Evolutionary conservation across 2,888 invertebrate genomes (phyloP).

Genomic region (Drosophila formosana): DNA sequence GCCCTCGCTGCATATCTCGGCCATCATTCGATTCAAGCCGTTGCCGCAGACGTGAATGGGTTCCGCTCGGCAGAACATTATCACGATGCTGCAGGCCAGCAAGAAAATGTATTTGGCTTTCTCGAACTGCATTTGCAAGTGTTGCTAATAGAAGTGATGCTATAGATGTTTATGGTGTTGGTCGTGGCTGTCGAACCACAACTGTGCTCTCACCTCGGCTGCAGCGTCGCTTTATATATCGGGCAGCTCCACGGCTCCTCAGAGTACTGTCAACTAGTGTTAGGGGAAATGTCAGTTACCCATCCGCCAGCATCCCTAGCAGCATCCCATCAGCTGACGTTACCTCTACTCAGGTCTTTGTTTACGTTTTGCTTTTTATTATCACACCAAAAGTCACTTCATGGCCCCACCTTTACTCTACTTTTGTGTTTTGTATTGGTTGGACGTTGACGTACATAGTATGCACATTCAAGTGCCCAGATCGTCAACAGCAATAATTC

Average conservation of each 20-base stretch:
- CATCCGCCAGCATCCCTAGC: not conserved
- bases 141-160: not conserved
- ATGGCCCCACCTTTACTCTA: too few species aligned
- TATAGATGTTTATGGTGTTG: not conserved
- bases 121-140: conserved; percentile 41
- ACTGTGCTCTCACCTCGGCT: conserved; percentile 43
- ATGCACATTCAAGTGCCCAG: too few species aligned
- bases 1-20: conserved; percentile 61
- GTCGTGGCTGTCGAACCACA: conserved; percentile 16
- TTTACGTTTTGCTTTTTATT: too few species aligned
- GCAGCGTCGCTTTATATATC: conserved; percentile 51
- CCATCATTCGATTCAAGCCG: conserved; percentile 57
- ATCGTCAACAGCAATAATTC: too few species aligned
- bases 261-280: conserved; percentile 59
- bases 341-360: too few species aligned
- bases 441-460: too few species aligned
- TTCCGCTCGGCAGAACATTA: conserved; percentile 37
- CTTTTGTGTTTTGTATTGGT: too few species aligned
- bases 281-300: conserved; percentile 69
- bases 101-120: conserved; percentile 23
- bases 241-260: conserved; percentile 13
- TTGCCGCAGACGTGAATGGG: conserved; percentile 63
- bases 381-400: too few species aligned
- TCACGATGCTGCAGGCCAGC: conserved; percentile 29
- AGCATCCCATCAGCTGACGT: not conserved